Conservation (phyloP, 2,888 invertebrate species). For the Pandemis heparana region DNA sequence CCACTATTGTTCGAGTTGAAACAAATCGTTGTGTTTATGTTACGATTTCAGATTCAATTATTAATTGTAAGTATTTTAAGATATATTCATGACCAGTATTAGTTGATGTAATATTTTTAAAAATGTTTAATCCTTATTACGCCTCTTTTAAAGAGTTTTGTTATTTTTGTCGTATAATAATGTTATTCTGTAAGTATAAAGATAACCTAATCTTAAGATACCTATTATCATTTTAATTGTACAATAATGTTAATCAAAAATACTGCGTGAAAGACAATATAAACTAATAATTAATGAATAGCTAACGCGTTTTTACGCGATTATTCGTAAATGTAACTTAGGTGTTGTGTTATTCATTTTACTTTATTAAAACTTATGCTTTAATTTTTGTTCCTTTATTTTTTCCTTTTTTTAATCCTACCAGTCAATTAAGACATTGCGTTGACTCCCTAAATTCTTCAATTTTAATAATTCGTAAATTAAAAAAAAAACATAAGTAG, state of each 20-base stretch:
- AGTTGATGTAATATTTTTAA: slow-evolving; percentile 45
- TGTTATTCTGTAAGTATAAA: slow-evolving; percentile 26
- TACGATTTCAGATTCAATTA: neutral
- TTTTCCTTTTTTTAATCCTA: slow-evolving; percentile 61
- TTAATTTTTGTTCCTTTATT: slow-evolving; percentile 46
- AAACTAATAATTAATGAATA: slow-evolving; percentile 48
- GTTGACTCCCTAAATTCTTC: slow-evolving; percentile 86
- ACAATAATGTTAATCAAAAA: slow-evolving; percentile 50
- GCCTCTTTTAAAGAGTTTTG: slow-evolving; percentile 18
- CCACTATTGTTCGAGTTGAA: neutral
- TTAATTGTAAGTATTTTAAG: slow-evolving; percentile 2
- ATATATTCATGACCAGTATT: slow-evolving; percentile 47
- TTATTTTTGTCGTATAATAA: slow-evolving; percentile 1
- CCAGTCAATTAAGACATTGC: slow-evolving; percentile 77
- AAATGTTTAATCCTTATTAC: slow-evolving; percentile 20
- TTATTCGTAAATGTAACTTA: slow-evolving; percentile 32
- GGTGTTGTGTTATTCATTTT: slow-evolving; percentile 54
- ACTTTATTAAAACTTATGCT: slow-evolving; percentile 59
- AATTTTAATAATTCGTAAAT: slow-evolving; percentile 72
- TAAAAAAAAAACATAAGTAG: slow-evolving; percentile 46
- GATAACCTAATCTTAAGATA: slow-evolving; percentile 13
- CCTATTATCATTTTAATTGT: slow-evolving; percentile 41
- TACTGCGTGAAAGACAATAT: slow-evolving; percentile 75
- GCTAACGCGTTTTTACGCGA: slow-evolving; percentile 24
- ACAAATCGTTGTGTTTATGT: neutral